These are phyloP conservation scores for Corythornis madagascariensis DNA, from an alignment of 2,113 vertebrate genomes.

Conservation along the genomic window DNA sequence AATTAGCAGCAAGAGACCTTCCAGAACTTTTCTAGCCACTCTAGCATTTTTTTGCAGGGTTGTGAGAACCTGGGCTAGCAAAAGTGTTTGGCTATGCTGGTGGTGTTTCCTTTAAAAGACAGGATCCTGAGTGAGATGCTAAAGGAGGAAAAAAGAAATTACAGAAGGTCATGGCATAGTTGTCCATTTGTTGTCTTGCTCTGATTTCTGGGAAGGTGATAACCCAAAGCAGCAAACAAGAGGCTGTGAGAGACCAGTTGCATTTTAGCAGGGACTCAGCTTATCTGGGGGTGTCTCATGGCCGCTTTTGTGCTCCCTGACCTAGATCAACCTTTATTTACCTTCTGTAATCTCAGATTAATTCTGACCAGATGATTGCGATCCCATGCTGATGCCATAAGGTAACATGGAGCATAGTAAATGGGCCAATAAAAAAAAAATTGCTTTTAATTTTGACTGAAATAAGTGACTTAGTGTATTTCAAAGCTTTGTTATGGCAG, in stretches of 20 bases:
- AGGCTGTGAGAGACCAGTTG: background rate
- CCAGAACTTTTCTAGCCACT: background rate
- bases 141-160: background rate
- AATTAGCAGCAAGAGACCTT: background rate
- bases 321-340: background rate
- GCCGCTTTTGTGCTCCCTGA: background rate
- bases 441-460: conserved; percentile 38
- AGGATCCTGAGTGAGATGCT: background rate
- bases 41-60: background rate
- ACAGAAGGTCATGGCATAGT: background rate
- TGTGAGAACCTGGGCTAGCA: background rate
- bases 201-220: background rate
- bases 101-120: background rate
- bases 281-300: background rate
- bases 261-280: background rate
- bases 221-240: background rate
- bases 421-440: background rate
- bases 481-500: conserved; percentile 49
- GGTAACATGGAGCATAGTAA: background rate
- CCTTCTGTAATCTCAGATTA: background rate
- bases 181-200: background rate
- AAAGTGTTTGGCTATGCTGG: background rate
- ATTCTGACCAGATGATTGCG: background rate
- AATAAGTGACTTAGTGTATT: conserved; percentile 1
- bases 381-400: background rate